Evolutionary conservation across 1,140 invertebrate species (phyloP).

Genomic region (Drosophila azteca): DNA sequence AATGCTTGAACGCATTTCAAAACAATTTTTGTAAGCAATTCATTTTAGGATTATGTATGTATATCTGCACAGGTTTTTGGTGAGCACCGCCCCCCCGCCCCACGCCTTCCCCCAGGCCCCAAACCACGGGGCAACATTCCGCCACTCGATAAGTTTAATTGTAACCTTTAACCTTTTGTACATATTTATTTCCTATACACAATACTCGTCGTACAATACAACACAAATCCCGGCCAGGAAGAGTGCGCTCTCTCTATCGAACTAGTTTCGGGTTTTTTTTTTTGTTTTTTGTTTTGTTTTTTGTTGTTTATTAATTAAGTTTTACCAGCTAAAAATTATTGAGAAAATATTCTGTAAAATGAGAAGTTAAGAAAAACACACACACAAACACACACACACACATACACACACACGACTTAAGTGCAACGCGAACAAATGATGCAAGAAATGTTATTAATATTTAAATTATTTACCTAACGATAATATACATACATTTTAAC

Average conservation of each 20-base stretch:
- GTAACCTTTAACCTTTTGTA: slow-evolving; percentile 43
- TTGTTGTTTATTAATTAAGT: slow-evolving; percentile 43
- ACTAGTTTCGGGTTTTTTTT: slow-evolving; percentile 18
- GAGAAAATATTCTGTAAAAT: slow-evolving; percentile 28
- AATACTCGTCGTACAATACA: no score
- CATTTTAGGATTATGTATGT: slow-evolving; percentile 44
- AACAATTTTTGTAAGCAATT: slow-evolving; percentile 60
- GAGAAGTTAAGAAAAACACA: slow-evolving; percentile 15
- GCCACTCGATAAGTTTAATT: slow-evolving; percentile 51
- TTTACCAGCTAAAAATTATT: slow-evolving; percentile 36
- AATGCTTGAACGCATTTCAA: slow-evolving; percentile 58
- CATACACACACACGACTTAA: slow-evolving; percentile 24
- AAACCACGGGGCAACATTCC: slow-evolving; percentile 47
- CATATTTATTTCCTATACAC: slow-evolving; percentile 59
- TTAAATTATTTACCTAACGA: slow-evolving; percentile 70
- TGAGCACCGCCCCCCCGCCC: slow-evolving; percentile 23
- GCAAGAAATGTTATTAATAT: slow-evolving; percentile 73
- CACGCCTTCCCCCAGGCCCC: not conserved
- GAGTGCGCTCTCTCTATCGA: no score
- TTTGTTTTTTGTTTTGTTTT: slow-evolving; percentile 19
- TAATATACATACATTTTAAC: slow-evolving; percentile 67
- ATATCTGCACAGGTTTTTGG: slow-evolving; percentile 45
- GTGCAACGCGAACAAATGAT: slow-evolving; percentile 12
- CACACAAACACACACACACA: slow-evolving; percentile 35
- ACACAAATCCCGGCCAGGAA: slow-evolving; percentile 13